A percentile compares a stretch with the other conserved stretches of the same genome.
Conservation (phyloP, 2,888 invertebrate species). For the Trilocha varians region DNA sequence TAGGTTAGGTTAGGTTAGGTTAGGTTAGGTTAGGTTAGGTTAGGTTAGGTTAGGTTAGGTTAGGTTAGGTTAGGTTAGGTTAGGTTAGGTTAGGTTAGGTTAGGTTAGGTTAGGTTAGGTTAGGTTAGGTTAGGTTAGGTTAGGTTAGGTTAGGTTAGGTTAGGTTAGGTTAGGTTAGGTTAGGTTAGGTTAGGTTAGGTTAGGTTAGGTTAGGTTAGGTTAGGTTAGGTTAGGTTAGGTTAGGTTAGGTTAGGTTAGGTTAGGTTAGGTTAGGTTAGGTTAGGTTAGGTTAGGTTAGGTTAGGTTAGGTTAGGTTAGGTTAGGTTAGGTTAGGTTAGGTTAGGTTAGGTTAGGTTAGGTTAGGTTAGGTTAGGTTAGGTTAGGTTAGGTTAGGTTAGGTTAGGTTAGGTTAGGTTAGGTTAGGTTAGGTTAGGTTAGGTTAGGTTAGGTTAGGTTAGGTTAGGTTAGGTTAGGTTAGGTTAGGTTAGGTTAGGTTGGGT, state of each 20-base stretch:
- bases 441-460: slow-evolving; percentile 11
- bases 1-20: slow-evolving; percentile 16
- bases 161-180: slow-evolving; percentile 12
- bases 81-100: slow-evolving; percentile 17
- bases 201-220: slow-evolving; percentile 12
- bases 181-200: slow-evolving; percentile 11
- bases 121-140: slow-evolving; percentile 14
- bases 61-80: slow-evolving; percentile 18
- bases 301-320: slow-evolving; percentile 16
- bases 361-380: slow-evolving; percentile 12
- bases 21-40: slow-evolving; percentile 17
- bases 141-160: slow-evolving; percentile 15
- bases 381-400: slow-evolving; percentile 12
- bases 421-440: slow-evolving; percentile 11
- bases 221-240: slow-evolving; percentile 13
- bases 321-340: slow-evolving; percentile 12
- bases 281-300: slow-evolving; percentile 13
- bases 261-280: slow-evolving; percentile 10
- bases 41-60: slow-evolving; percentile 18
- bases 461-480: slow-evolving; percentile 10
- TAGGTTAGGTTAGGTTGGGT: slow-evolving; percentile 10
- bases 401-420: slow-evolving; percentile 13
- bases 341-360: slow-evolving; percentile 11
- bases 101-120: slow-evolving; percentile 17
- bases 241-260: slow-evolving; percentile 12